These are phyloP conservation scores for Myotis lucifugus DNA, from an alignment of 2,113 vertebrate species.

Conservation along the genomic window DNA sequence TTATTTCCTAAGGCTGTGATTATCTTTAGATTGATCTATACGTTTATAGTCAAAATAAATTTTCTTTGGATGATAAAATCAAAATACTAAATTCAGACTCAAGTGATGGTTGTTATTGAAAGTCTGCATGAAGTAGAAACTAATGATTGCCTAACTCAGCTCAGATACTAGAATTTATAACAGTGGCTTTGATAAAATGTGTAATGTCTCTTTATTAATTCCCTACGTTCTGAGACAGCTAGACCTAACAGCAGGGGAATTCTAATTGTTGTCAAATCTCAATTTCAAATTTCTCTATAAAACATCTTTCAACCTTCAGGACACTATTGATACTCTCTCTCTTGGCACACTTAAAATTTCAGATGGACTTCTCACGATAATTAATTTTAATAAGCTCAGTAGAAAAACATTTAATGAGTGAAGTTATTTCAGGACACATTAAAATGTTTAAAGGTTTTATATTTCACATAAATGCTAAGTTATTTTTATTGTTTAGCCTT, in stretches of 20 bases:
- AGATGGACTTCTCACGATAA: conserved; percentile 50
- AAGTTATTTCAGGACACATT: conserved; percentile 57
- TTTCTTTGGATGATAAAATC: conserved; percentile 69
- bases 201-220: background rate
- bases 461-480: conserved; percentile 63
- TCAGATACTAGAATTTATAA: conserved; percentile 52
- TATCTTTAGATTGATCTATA: conserved; percentile 69
- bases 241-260: background rate
- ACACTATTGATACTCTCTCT: background rate
- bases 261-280: background rate
- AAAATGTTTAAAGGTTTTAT: conserved; percentile 58
- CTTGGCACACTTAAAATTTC: conserved; percentile 25
- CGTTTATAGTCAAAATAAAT: conserved; percentile 78
- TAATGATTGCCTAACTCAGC: conserved; percentile 65
- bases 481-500: conserved; percentile 69
- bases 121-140: conserved; percentile 57
- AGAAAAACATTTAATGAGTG: conserved; percentile 20
- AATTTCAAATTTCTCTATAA: background rate
- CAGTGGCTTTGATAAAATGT: background rate
- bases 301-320: background rate
- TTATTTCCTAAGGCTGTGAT: conserved; percentile 72
- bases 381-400: conserved; percentile 68
- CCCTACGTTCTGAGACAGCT: background rate
- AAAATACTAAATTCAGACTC: conserved; percentile 79
- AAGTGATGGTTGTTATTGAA: conserved; percentile 74